Base-by-base conservation (phyloP, 2,797 vertebrate species). In the Sphaeramia orbicularis region DNA sequence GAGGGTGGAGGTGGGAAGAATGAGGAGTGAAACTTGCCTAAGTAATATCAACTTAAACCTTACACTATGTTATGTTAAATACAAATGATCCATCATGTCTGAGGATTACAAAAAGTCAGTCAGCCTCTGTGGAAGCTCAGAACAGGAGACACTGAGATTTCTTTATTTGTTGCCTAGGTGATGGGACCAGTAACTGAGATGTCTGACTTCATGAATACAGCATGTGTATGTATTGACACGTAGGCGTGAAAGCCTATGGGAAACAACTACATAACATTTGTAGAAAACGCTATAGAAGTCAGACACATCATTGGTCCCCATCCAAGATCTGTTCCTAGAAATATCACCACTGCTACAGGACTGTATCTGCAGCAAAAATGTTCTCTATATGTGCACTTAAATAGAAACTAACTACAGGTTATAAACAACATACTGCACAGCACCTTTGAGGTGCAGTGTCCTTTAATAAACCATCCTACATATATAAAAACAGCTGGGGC, bases 211-310 rank as follows among this genome's bases (percentile, higher is more conserved):
- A 42, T 65, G 42, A 14, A 61, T 65, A 56, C 7, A 35, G 32
- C 9, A 35, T 30, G 8, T 30, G 7, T 16, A 35, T 52, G 37
- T 7, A 15, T n/a, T 2, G 35, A 13, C 38, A 44, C 0, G 50
- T 61, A 44, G 66, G 61, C 2, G 7, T 37, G 0, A 6, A 10
- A 13, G 19, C 16, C 52, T 14, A 38, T 37, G 35, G 12, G 4
- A 60, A 56, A 55, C 16, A 44, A 53, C 63, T 41, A 16, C 3
- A 32, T 36, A 58, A 40, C 12, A 57, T 30, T 53, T 66, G 43
- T 38, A 41, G 7, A 24, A 60, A 48, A 44, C 41, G 16, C 4
- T 14, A 8, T 41, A 36, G 48, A 54, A 43, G 48, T 10, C 35
- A n/a, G 27, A 35, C 11, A 41, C 52, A 60, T 51, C 19, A n/a